Base-by-base conservation (phyloP, 2,113 vertebrate species). In the Albula goreensis region DNA sequence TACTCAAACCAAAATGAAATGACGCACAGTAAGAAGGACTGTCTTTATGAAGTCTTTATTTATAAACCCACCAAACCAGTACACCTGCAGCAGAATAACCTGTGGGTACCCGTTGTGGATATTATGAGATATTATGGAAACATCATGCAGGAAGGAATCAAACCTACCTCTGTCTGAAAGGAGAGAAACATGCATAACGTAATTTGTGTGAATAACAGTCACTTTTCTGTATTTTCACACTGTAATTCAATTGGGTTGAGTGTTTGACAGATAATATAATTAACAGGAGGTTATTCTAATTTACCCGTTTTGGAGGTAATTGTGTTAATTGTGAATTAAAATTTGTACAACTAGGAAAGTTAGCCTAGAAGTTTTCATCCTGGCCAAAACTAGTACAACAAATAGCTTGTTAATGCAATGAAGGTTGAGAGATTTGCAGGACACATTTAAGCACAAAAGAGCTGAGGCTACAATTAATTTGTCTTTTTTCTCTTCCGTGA, bases 261-360 rank as follows among this genome's bases (percentile, higher is more conserved):
- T 90, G 96, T 94, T 93, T 87, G 93, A 93, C 91, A 90, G 49
- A 89, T 95, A 90, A 96, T 96, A 91, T 95, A 96, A 96, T 96
- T 96, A 96, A 95, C 92, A 93, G 94, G 95, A 96, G 96, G 95
- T 96, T 95, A 96, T 95, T 97, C 94, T 94, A 92, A 96, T 96
- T 96, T 95, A 96, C 95, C 94, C 93, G 93, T 93, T 94, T 95
- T 95, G 96, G 95, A 96, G 95, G 95, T 95, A 95, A 95, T 94
- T 89, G 63, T 93, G 95, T 93, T 92, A 83, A 89, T 89, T 90
- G 4, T 22, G 17, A 31, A 31, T 74, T 31, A 74, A 31, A 74
- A 74, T n/a, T 74, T 74, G n/a, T 74, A n/a, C n/a, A 74, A 74
- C 12, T 74, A 74, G 70, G 7, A 31, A 74, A 74, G 31, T n/a